Percentiles rank a stretch among this genome's conserved stretches.
Evolutionary conservation across 2,113 vertebrate species (phyloP).

Genomic region (Burhinus oedicnemus): DNA sequence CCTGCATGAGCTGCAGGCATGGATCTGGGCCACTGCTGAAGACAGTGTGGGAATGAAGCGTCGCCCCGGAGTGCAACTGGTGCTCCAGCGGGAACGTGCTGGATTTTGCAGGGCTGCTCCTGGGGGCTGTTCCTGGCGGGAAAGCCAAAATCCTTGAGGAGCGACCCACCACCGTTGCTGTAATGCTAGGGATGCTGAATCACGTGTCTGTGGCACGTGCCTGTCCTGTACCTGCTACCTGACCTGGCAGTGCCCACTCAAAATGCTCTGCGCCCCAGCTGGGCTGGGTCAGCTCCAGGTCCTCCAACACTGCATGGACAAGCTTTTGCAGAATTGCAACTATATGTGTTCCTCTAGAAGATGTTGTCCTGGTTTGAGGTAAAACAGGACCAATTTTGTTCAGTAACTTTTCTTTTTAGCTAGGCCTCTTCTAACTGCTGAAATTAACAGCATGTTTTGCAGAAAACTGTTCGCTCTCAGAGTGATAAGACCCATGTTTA

Average conservation of each 20-base stretch:
- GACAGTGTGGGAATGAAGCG: neutral
- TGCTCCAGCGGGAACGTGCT: fast-evolving
- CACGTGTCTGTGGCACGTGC: fast-evolving
- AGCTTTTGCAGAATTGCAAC: neutral
- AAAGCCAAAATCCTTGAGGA: neutral
- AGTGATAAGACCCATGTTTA: too few relatives aligned
- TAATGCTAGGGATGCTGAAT: neutral
- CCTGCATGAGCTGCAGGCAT: neutral
- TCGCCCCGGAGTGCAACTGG: fast-evolving
- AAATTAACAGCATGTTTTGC: too few relatives aligned
- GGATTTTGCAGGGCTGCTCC: neutral
- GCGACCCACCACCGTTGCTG: too few relatives aligned
- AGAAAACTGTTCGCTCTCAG: too few relatives aligned
- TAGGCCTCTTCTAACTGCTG: too few relatives aligned
- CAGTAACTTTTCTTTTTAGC: too few relatives aligned
- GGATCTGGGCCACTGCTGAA: neutral
- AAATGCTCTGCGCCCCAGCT: neutral
- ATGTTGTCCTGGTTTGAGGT: too few relatives aligned
- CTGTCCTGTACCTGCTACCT: neutral
- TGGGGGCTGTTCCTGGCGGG: neutral
- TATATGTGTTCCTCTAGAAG: neutral
- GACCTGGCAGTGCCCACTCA: neutral
- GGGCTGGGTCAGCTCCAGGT: fast-evolving
- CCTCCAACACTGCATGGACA: neutral
- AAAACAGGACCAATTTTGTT: too few relatives aligned